Evolutionary conservation across 2,797 vertebrate species (phyloP).

Genomic region (Hyperoplus immaculatus): DNA sequence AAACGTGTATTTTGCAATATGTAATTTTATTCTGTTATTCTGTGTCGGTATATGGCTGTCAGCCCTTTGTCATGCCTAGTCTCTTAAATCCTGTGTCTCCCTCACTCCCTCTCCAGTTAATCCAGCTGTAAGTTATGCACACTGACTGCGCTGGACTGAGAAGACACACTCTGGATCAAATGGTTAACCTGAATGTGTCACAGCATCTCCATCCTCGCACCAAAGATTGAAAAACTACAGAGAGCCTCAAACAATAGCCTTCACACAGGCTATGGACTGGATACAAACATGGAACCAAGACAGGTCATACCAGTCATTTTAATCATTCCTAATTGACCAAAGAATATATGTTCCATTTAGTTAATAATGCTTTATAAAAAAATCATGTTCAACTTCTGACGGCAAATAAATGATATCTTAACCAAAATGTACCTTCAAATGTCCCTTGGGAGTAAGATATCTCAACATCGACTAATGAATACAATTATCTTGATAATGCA

Average conservation of each 20-base stretch:
- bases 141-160: constrained; percentile 46
- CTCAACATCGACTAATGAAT: too few species aligned
- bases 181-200: constrained; percentile 65
- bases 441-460: too few species aligned
- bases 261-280: too few species aligned
- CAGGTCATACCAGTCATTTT: too few species aligned
- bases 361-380: too few species aligned
- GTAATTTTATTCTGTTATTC: background rate
- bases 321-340: too few species aligned
- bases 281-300: background rate
- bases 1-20: background rate
- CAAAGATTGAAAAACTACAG: constrained; percentile 10
- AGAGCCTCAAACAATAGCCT: background rate
- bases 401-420: too few species aligned
- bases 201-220: constrained; percentile 29
- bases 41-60: background rate
- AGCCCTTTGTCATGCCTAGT: background rate
- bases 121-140: constrained; percentile 45
- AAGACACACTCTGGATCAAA: constrained; percentile 32
- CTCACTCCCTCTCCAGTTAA: constrained; percentile 22
- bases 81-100: background rate
- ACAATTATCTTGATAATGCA: too few species aligned
- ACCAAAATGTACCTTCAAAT: too few species aligned
- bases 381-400: too few species aligned
- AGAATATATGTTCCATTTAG: too few species aligned